phyloP scores from a whole-genome alignment of 2,888 invertebrate species.

The Thymelicus acteon region DNA sequence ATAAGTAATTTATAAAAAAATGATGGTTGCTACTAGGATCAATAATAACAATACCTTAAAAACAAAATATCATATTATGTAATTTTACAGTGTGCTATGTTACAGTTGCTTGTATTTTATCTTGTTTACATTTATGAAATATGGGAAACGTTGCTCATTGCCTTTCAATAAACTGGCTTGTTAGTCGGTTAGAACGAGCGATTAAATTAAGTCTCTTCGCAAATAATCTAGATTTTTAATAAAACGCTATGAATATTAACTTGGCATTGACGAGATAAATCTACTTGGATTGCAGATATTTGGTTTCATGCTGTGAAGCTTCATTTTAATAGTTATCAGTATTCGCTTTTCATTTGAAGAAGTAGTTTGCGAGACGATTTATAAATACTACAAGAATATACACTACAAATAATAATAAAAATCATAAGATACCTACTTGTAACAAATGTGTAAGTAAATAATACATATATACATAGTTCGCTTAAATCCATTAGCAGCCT shows the following conservation, averaged over 20 bases:
- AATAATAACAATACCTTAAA: no score
- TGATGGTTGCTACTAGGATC: no score
- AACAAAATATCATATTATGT: no score
- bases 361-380: no score
- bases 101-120: no score
- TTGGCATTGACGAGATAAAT: neutral
- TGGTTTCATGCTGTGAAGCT: neutral
- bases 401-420: no score
- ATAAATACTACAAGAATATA: no score
- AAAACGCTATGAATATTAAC: slow-evolving; percentile 3
- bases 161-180: neutral
- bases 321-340: neutral
- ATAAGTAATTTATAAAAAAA: no score
- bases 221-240: neutral
- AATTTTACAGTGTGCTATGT: no score
- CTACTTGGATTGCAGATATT: neutral
- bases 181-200: neutral
- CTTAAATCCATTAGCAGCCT: neutral
- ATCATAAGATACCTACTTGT: no score
- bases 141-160: neutral
- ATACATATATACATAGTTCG: neutral
- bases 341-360: no score
- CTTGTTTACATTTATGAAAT: neutral
- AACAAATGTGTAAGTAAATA: no score
- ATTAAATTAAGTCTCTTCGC: neutral